A percentile compares a stretch with the other conserved stretches of the same genome.
Conservation (phyloP, 2,113 vertebrate species). For the Trichomycterus rosablanca region DNA sequence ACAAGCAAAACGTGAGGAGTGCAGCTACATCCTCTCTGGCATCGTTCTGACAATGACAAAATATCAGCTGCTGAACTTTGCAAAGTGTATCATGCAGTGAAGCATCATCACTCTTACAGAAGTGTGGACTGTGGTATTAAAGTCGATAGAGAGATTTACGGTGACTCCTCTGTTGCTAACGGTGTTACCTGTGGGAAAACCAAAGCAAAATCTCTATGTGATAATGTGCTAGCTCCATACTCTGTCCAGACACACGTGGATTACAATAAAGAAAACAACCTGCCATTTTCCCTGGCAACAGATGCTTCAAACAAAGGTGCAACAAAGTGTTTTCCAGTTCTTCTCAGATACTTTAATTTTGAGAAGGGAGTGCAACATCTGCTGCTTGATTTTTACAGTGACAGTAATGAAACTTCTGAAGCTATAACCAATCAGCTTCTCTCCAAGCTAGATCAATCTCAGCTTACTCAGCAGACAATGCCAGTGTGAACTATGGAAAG, state of each 20-base stretch:
- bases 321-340: slow-evolving; percentile 9
- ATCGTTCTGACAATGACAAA: too few species aligned
- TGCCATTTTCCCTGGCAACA: slow-evolving; percentile 14
- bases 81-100: too few species aligned
- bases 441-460: not conserved
- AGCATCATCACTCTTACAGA: not conserved
- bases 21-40: too few species aligned
- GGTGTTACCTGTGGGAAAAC: slow-evolving; percentile 9
- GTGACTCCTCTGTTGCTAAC: slow-evolving; percentile 7
- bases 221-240: slow-evolving; percentile 8
- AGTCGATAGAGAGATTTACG: slow-evolving; percentile 2
- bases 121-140: not conserved
- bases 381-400: slow-evolving; percentile 14
- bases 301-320: too few species aligned
- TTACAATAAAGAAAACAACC: slow-evolving; percentile 22
- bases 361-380: slow-evolving; percentile 14
- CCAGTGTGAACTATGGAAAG: slow-evolving; percentile 15
- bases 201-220: slow-evolving; percentile 13
- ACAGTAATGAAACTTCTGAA: slow-evolving; percentile 9
- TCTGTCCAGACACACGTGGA: slow-evolving; percentile 5
- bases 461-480: not conserved
- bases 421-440: slow-evolving; percentile 9
- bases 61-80: too few species aligned
- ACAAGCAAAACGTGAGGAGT: too few species aligned
- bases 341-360: slow-evolving; percentile 29